Conservation (phyloP, 2,797 vertebrate genomes). For the Eremophila alpestris region DNA sequence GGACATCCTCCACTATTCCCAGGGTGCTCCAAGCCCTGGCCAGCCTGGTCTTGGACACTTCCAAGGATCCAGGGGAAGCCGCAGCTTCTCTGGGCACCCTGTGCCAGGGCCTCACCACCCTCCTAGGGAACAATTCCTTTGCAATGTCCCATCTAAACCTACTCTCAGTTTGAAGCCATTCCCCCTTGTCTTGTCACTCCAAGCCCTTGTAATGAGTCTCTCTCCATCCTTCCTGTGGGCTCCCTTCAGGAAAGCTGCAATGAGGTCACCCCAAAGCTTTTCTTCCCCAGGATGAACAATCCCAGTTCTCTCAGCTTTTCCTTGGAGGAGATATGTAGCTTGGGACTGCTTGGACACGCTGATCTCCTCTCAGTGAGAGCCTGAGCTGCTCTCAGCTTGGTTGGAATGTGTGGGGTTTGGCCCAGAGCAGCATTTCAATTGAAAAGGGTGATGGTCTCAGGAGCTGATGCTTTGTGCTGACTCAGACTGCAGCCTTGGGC, state of each 20-base stretch:
- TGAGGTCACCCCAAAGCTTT: not conserved
- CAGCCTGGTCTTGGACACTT: not conserved
- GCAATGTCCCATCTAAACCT: too few species aligned
- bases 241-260: not conserved
- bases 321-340: not conserved
- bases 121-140: accelerated
- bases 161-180: not conserved
- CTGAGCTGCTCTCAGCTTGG: not conserved
- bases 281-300: not conserved
- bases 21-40: not conserved
- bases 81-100: not conserved
- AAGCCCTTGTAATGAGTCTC: not conserved
- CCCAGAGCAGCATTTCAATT: not conserved
- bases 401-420: not conserved
- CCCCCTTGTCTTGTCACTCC: not conserved
- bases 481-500: not conserved
- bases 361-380: not conserved
- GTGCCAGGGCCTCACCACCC: not conserved
- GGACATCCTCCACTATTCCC: not conserved
- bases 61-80: not conserved
- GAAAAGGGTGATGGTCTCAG: not conserved
- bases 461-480: not conserved
- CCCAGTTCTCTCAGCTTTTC: not conserved
- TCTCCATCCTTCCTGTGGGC: not conserved
- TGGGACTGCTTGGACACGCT: not conserved